A percentile compares a stretch with the other conserved stretches of the same genome.
These are phyloP conservation scores for Synergus itoensis DNA, from an alignment of 2,888 invertebrate species.

Conservation along the genomic window DNA sequence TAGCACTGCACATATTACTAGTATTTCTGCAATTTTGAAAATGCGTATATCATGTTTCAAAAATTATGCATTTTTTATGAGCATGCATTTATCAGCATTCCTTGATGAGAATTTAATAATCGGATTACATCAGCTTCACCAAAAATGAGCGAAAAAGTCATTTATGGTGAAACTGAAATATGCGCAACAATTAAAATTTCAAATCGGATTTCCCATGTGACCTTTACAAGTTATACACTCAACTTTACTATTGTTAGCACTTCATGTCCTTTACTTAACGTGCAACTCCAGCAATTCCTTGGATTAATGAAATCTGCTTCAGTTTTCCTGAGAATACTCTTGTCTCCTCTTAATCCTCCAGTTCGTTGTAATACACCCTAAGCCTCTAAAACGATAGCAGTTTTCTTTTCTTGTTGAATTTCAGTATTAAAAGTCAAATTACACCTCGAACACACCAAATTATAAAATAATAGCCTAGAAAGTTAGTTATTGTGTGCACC, in stretches of 20 bases:
- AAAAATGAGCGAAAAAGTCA: too few relatives aligned
- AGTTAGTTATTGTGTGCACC: too few relatives aligned
- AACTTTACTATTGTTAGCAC: conserved; percentile 17
- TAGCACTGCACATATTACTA: background rate
- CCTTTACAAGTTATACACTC: too few relatives aligned
- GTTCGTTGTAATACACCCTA: background rate
- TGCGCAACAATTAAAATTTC: too few relatives aligned
- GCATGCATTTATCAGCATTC: too few relatives aligned
- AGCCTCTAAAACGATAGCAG: background rate
- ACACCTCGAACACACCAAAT: background rate
- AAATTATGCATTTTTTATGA: background rate
- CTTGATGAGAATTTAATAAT: background rate
- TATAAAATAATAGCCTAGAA: too few relatives aligned
- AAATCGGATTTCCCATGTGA: too few relatives aligned
- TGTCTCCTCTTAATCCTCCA: conserved; percentile 8
- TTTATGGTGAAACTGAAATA: too few relatives aligned
- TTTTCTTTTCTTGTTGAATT: background rate
- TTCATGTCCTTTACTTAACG: background rate
- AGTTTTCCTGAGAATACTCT: conserved; percentile 23
- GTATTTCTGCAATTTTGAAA: background rate
- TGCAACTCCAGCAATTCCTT: background rate
- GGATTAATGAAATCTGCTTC: conserved; percentile 24
- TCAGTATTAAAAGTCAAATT: background rate
- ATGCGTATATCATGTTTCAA: background rate
- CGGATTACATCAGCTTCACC: background rate